Base-by-base conservation (phyloP, 1,140 invertebrate species). In the Metopolophium dirhodum region DNA sequence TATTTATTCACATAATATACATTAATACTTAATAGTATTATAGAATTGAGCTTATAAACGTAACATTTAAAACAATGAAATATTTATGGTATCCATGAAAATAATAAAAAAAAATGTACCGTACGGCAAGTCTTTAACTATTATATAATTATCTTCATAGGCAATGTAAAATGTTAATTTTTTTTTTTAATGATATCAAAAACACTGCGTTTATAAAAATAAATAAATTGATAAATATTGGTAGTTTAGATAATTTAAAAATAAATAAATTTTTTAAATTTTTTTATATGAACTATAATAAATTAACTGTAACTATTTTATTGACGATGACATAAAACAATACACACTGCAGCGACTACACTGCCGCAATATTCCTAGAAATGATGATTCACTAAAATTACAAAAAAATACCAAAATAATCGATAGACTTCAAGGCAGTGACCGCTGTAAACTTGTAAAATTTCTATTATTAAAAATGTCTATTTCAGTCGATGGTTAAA, bases 341-440 rank as follows among this genome's bases (percentile, higher is more conserved):
- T 85, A 18, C 6, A 86, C 85, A 47, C 9, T 77, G 0, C n/a
- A 14, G 26, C 37, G 41, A 41, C 45, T 7, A 11, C 20, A 14
- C 47, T 18, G 22, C 20, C 20, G 51, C 7, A 11, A 85, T 41
- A 30, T 47, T 86, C 11, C 6, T n/a, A 26, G 9, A 23, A 45
- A 22, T 26, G 41, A 45, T 47, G 85, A 47, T 86, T 47, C 85
- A 47, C 30, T 1, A 45, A 86, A 47, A 30, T 47, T 30, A 86
- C 23, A 86, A 47, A 47, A 86, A 26, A 85, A 87, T 30, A 87
- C 45, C 45, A 49, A 87, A 87, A 87, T 87, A 87, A 87, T 51
- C 45, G 18, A 87, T 20, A 87, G 37, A 30, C 30, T n/a, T 87
- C 14, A 22, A 49, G 45, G 2, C 30, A 9, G 30, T 49, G 30